A percentile compares a stretch with the other conserved stretches of the same genome.
Conservation (phyloP, 2,888 invertebrate species). For the Metalampra italica region DNA sequence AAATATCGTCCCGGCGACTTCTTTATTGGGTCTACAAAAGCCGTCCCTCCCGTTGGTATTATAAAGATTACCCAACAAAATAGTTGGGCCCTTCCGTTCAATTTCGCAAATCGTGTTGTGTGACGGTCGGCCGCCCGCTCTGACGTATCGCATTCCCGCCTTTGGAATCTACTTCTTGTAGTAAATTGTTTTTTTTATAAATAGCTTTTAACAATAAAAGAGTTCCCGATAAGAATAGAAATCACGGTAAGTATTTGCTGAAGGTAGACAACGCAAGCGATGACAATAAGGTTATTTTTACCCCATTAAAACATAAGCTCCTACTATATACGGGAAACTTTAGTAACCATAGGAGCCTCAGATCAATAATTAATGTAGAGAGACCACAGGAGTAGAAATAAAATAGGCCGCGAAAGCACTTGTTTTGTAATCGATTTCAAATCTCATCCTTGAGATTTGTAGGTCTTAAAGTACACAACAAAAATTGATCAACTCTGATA, state of each 20-base stretch:
- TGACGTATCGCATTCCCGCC: constrained; percentile 45
- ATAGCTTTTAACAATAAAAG: background rate
- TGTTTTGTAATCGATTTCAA: no score
- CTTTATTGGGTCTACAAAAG: constrained; percentile 11
- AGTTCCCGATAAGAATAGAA: background rate
- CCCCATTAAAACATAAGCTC: no score
- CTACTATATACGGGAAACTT: no score
- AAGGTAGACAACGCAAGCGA: no score
- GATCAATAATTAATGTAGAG: no score
- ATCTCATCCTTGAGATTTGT: background rate
- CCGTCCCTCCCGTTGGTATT: constrained; percentile 30
- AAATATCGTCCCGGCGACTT: constrained; percentile 4
- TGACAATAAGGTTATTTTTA: no score
- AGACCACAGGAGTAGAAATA: no score
- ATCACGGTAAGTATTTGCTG: no score
- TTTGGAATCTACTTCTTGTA: constrained; percentile 33
- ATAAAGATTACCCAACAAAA: constrained; percentile 51
- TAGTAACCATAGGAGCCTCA: no score
- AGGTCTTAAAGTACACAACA: no score
- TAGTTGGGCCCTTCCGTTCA: constrained; percentile 55
- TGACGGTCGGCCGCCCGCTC: constrained; percentile 34
- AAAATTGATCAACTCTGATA: no score
- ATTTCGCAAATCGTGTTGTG: constrained; percentile 53
- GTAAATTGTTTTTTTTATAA: constrained; percentile 43
- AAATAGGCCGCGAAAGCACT: no score